phyloP scores from a whole-genome alignment of 2,797 vertebrate species.

The Sebastes alutus region DNA sequence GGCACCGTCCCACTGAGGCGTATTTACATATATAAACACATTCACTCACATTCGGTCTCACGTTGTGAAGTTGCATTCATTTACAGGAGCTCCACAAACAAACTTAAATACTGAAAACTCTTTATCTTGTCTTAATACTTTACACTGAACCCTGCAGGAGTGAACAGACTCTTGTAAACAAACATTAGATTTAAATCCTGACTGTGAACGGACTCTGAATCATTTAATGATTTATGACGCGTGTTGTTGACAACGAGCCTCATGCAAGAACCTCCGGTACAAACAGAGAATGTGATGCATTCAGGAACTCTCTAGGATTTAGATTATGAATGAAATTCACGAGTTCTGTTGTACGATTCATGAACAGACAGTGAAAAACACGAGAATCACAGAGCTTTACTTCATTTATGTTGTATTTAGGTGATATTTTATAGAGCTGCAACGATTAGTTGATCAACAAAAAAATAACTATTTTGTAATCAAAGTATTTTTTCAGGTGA shows the following conservation, averaged over 20 bases:
- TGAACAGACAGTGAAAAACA: neutral
- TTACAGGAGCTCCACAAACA: neutral
- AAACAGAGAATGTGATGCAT: neutral
- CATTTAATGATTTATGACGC: neutral
- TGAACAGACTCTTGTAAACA: neutral
- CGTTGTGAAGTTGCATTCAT: constrained; percentile 16
- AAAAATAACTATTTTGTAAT: no score
- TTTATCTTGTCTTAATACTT: neutral
- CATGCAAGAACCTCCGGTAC: neutral
- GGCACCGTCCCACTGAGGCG: constrained; percentile 17
- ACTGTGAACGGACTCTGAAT: neutral
- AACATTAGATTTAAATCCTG: neutral
- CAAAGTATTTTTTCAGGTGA: no score
- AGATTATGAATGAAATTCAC: neutral
- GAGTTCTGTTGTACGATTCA: neutral
- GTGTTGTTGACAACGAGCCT: neutral
- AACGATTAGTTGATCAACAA: no score
- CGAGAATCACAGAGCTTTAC: neutral
- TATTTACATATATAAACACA: constrained; percentile 23
- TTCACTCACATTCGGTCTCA: constrained; percentile 10
- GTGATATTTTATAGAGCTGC: neutral
- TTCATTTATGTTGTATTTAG: neutral
- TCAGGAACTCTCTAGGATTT: neutral
- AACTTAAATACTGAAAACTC: neutral
- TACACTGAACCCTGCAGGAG: neutral